A percentile compares a stretch with the other conserved stretches of the same genome.
Evolutionary conservation across 2,113 vertebrate genomes (phyloP).

Genomic region (Planiliza haematocheilus): DNA sequence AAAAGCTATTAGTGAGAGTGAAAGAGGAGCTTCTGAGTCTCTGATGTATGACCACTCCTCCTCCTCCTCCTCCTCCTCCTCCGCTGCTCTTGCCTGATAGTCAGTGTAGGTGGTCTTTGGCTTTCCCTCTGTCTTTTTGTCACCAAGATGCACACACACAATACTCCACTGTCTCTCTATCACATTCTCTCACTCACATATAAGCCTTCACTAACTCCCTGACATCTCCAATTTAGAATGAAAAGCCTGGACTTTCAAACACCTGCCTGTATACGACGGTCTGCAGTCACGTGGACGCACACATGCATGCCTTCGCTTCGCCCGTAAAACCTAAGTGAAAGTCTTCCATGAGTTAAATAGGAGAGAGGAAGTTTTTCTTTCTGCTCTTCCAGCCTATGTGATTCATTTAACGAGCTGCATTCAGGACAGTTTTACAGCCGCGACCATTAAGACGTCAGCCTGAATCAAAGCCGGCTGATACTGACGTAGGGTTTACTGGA

Average conservation of each 20-base stretch:
- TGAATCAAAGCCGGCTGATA: slow-evolving; percentile 19
- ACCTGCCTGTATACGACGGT: background rate
- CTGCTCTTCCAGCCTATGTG: slow-evolving; percentile 11
- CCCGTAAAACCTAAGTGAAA: slow-evolving; percentile 30
- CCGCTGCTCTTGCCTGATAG: slow-evolving; percentile 11
- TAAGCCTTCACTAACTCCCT: background rate
- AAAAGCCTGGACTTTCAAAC: background rate
- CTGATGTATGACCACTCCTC: slow-evolving; percentile 23
- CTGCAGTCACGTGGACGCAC: background rate
- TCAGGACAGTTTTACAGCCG: slow-evolving; percentile 56
- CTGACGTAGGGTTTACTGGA: background rate
- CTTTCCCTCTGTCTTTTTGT: slow-evolving; percentile 17
- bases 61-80: background rate
- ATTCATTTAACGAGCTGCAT: slow-evolving; percentile 49
- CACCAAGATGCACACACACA: slow-evolving; percentile 21
- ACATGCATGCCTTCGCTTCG: background rate
- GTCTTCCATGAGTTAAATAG: background rate
- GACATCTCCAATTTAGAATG: background rate
- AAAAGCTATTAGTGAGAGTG: slow-evolving; percentile 14
- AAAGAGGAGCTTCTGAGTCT: slow-evolving; percentile 4
- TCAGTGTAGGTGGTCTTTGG: slow-evolving; percentile 52
- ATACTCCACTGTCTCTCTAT: background rate
- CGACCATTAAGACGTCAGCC: slow-evolving; percentile 18
- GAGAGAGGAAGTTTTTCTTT: slow-evolving; percentile 9
- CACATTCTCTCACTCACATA: slow-evolving; percentile 12